Base-by-base conservation (phyloP, 2,888 invertebrate genomes). In the Apotomis capreana region DNA sequence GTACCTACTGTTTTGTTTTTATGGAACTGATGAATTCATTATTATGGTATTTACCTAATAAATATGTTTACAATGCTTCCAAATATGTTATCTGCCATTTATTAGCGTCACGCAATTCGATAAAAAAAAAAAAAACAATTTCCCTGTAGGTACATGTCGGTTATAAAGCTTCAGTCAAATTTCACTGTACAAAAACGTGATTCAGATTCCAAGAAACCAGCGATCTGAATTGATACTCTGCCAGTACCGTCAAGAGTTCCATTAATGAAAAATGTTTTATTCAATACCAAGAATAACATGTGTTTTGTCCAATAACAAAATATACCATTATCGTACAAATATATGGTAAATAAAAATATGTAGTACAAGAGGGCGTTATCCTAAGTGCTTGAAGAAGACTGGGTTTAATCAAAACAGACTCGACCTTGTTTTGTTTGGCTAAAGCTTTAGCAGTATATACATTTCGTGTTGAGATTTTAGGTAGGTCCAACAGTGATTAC, bases 371-470 rank as follows among this genome's bases (percentile, higher is more conserved):
- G 67, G 62, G 67, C 51, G 68, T 71, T 71, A 71, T 44, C 61
- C 67, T 68, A 44, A 57, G 57, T 44, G 60, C 58, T 61, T 67
- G 26, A 10, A 63, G 10, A 37, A 12, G 37, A 46, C 13, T 55
- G 68, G 15, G 46, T 44, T 49, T 57, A 26, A 49, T 62, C 26
- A 68, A 67, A 67, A 62, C 67, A 68, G 51, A 67, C 49, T 12
- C 67, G 61, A 68, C 61, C 71, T 71, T 68, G 67, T 67, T 61
- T n/a, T 67, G 65, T 60, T 65, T 65, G 54, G 49, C 37, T 37
- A 60, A 55, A 71, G 52, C 51, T 59, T 40, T 36, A 26, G 60
- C 9, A 26, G 37, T 54, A 67, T 70, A 69, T 46, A 62, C 49
- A 65, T 60, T 65, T 44, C 44, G 37, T 49, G 57, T 5, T 13